phyloP scores from a whole-genome alignment of 2,888 invertebrate genomes.

The Drosophila pseudotakahashii region DNA sequence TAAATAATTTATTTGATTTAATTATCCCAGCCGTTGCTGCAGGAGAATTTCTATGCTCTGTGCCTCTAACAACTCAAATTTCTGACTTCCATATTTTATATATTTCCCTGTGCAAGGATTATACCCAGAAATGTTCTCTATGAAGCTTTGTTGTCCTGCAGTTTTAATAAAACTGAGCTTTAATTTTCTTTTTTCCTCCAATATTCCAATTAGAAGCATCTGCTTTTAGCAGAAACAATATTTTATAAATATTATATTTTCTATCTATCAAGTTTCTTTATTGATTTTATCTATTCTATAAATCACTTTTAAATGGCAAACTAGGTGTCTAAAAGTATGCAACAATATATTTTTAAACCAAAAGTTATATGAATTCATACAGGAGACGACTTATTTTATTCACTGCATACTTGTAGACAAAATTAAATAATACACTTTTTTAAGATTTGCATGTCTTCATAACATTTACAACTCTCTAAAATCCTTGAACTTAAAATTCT shows the following conservation, averaged over 20 bases:
- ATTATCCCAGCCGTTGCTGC: slow-evolving; percentile 5
- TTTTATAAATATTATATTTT: no score
- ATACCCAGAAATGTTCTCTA: neutral
- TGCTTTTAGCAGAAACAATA: neutral
- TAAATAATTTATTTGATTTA: slow-evolving; percentile 32
- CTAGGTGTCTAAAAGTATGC: no score
- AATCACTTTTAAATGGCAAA: neutral
- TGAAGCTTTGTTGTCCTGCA: neutral
- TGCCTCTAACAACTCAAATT: neutral
- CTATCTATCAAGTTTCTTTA: neutral
- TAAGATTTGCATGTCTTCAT: no score
- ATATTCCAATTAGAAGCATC: neutral
- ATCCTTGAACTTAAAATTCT: no score
- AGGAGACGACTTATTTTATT: no score
- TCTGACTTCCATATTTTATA: neutral
- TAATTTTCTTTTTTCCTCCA: neutral
- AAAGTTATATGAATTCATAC: no score
- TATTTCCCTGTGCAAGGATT: neutral
- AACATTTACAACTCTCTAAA: no score
- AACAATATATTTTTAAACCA: no score
- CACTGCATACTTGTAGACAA: no score
- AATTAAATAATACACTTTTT: no score
- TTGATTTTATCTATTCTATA: neutral
- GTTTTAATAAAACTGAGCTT: neutral
- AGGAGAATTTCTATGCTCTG: neutral